These are phyloP conservation scores for Gavialis gangeticus DNA, from an alignment of 2,113 vertebrate species.

Conservation along the genomic window DNA sequence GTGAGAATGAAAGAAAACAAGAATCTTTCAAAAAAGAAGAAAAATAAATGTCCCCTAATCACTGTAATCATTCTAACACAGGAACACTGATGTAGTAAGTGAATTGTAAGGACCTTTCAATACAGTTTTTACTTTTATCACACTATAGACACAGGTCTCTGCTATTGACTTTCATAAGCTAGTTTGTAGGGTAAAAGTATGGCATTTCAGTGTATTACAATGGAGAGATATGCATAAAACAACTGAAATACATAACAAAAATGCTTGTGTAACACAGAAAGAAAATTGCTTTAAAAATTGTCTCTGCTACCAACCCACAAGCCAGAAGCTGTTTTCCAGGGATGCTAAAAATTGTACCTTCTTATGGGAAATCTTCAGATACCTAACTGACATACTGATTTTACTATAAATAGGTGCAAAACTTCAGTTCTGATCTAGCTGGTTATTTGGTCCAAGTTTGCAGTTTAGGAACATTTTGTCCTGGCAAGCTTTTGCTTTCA, in stretches of 20 bases:
- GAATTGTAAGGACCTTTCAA: conserved; percentile 20
- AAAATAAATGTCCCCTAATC: conserved; percentile 63
- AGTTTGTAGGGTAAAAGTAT: conserved; percentile 13
- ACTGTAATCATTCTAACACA: conserved; percentile 65
- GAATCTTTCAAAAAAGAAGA: conserved; percentile 45
- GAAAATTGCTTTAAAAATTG: neutral
- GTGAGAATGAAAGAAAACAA: conserved; percentile 19
- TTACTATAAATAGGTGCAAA: neutral
- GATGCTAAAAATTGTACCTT: neutral
- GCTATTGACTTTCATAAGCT: conserved; percentile 21
- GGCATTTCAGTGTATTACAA: neutral
- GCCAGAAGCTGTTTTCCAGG: neutral
- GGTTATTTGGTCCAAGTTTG: neutral
- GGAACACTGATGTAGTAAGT: conserved; percentile 62
- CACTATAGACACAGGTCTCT: neutral
- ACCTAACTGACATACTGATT: neutral
- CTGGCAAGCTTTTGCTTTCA: conserved; percentile 3
- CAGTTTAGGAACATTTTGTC: neutral
- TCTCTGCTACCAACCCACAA: neutral
- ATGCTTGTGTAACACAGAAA: neutral
- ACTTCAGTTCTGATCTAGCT: neutral
- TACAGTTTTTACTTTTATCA: conserved; percentile 19
- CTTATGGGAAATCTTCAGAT: neutral
- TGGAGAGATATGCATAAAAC: neutral
- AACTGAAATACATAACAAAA: neutral